Base-by-base conservation (phyloP, 2,797 vertebrate species). In the Podarcis lilfordi region DNA sequence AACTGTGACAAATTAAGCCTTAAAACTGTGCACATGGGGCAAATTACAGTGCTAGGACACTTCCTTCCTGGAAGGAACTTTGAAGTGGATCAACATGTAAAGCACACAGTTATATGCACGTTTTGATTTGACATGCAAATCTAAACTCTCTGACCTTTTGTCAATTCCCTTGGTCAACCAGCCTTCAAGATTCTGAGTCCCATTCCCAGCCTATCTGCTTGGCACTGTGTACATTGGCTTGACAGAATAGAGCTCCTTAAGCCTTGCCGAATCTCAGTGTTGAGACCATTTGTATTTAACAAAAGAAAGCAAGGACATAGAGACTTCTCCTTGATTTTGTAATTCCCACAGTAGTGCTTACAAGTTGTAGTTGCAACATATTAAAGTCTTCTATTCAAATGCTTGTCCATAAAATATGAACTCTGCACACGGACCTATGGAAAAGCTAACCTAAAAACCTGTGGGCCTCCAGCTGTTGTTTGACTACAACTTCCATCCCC, bases 81-180 rank as follows among this genome's bases (percentile, higher is more conserved):
- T 13, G 82, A 75, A 84, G 92, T 93, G 87, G 50, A 94, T 95
- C 93, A 91, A 87, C 90, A 94, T 93, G 91, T 89, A 92, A 92
- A 91, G 88, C 93, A 94, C 91, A 94, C 93, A 89, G 91, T 94
- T 80, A 92, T 80, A 92, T 0, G n/a, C 86, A 93, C 76, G 75
- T 91, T 94, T 91, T 29, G 3, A 94, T 95, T 93, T 96, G 93
- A 94, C 91, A 94, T 89, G 94, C 92, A 92, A 91, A 86, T 75
- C 92, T 95, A 94, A 96, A 88, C 94, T 90, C 91, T 91, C 92
- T 93, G 93, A 87, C 91, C 88, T 88, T 94, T 82, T 95, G 91
- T 86, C 92, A 84, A 86, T 92, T 55, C 86, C 92, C 87, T 91
- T 90, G 86, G 82, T 92, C 91, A 93, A 92, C 85, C 89, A 64